phyloP scores from a whole-genome alignment of 1,140 invertebrate species.

The Trichoplusia ni region DNA sequence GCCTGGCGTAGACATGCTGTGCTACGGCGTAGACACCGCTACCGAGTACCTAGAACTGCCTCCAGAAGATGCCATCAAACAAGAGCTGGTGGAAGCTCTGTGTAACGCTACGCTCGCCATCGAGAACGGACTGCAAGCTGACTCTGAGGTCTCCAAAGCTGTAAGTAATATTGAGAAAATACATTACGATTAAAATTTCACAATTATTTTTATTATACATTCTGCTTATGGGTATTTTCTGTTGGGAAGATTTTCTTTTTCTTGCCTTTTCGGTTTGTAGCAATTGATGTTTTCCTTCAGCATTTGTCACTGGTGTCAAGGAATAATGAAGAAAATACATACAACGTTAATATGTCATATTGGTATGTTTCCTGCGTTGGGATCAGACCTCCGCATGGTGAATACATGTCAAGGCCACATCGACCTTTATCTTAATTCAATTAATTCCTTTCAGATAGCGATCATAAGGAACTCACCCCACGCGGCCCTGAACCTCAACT shows the following conservation, averaged over 20 bases:
- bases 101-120: constrained; percentile 65
- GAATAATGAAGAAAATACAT: too few relatives aligned
- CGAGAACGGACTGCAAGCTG: constrained; percentile 54
- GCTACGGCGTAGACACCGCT: constrained; percentile 50
- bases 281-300: too few relatives aligned
- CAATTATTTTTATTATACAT: too few relatives aligned
- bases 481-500: constrained; percentile 54
- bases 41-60: constrained; percentile 54
- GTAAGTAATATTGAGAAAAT: constrained; percentile 49
- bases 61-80: constrained; percentile 30
- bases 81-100: constrained; percentile 41
- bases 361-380: too few relatives aligned
- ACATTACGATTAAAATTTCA: background rate
- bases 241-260: background rate
- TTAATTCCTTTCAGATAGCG: constrained; percentile 50
- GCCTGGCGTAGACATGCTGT: constrained; percentile 60
- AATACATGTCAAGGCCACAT: too few relatives aligned
- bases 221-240: too few relatives aligned
- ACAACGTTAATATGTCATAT: too few relatives aligned
- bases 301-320: too few relatives aligned
- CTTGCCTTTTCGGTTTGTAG: too few relatives aligned
- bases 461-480: constrained; percentile 49
- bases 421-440: too few relatives aligned
- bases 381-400: too few relatives aligned
- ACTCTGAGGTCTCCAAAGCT: constrained; percentile 62